A percentile compares a stretch with the other conserved stretches of the same genome.
Evolutionary conservation across 2,113 vertebrate species (phyloP).

Genomic region (Canis aureus): DNA sequence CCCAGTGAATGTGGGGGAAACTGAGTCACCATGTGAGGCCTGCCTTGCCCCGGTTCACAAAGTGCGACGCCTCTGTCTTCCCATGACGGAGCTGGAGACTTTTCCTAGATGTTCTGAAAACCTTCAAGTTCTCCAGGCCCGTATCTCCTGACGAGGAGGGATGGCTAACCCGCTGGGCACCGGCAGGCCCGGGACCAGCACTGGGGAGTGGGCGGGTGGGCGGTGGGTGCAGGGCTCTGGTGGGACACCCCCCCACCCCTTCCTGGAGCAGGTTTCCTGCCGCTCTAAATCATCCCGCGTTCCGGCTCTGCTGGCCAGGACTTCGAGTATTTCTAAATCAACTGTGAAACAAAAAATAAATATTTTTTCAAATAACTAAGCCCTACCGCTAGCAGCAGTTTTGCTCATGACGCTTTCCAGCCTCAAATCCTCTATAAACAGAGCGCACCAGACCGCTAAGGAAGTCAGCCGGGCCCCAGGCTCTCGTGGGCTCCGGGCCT

Average conservation of each 20-base stretch:
- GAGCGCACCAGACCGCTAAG: background rate
- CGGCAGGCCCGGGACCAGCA: rapidly evolving
- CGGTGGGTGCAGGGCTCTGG: rapidly evolving
- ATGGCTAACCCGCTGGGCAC: rapidly evolving
- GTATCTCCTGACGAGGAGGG: rapidly evolving
- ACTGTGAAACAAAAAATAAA: background rate
- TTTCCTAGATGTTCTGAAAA: background rate
- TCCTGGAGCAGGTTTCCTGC: background rate
- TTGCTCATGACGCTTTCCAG: background rate
- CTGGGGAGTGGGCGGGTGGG: rapidly evolving
- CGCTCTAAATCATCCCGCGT: rapidly evolving
- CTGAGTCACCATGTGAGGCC: background rate
- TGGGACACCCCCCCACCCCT: background rate
- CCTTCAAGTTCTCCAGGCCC: rapidly evolving
- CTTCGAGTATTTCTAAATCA: background rate
- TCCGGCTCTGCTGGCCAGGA: background rate
- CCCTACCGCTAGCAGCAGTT: rapidly evolving
- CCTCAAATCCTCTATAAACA: rapidly evolving
- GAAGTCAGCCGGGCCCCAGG: background rate
- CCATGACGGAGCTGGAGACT: rapidly evolving
- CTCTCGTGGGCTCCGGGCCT: rapidly evolving
- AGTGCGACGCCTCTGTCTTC: rapidly evolving
- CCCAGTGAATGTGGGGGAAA: background rate
- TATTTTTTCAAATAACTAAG: background rate
- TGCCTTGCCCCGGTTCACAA: background rate